These are phyloP conservation scores for Megalopta genalis DNA, from an alignment of 1,140 invertebrate species.

Conservation along the genomic window DNA sequence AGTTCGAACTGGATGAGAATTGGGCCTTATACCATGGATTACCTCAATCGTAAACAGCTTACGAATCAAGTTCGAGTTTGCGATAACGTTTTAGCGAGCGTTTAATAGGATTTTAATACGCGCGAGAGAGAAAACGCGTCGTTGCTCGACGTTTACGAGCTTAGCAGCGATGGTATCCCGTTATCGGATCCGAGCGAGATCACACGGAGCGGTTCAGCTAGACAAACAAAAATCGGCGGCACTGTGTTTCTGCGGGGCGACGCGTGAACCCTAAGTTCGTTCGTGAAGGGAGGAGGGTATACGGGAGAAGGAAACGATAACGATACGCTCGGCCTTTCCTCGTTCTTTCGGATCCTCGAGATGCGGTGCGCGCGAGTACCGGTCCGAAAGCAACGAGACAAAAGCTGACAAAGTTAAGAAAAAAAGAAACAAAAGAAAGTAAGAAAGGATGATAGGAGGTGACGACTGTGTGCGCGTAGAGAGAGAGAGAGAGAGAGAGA, in stretches of 20 bases:
- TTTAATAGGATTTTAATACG: constrained; percentile 30
- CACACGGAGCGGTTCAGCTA: neutral
- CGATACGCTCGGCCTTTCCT: neutral
- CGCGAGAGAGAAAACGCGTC: neutral
- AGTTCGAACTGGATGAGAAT: constrained; percentile 61
- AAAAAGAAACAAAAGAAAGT: neutral
- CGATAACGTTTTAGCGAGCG: constrained; percentile 41
- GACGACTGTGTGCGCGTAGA: neutral
- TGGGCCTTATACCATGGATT: constrained; percentile 68
- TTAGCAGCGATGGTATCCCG: neutral
- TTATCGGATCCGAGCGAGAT: constrained; percentile 8
- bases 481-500: neutral
- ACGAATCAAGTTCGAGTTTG: constrained; percentile 56
- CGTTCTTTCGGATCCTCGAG: neutral
- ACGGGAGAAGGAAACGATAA: neutral
- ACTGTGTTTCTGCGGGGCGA: neutral
- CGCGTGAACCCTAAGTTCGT: no score
- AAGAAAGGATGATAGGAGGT: neutral
- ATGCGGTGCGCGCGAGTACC: neutral
- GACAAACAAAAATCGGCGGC: neutral
- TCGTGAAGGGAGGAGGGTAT: no score
- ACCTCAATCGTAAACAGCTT: constrained; percentile 67
- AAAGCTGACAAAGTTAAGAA: neutral
- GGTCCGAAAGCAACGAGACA: neutral
- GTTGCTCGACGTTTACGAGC: constrained; percentile 12